Conservation (phyloP, 2,797 vertebrate species). For the Tokudaia muenninki region DNA sequence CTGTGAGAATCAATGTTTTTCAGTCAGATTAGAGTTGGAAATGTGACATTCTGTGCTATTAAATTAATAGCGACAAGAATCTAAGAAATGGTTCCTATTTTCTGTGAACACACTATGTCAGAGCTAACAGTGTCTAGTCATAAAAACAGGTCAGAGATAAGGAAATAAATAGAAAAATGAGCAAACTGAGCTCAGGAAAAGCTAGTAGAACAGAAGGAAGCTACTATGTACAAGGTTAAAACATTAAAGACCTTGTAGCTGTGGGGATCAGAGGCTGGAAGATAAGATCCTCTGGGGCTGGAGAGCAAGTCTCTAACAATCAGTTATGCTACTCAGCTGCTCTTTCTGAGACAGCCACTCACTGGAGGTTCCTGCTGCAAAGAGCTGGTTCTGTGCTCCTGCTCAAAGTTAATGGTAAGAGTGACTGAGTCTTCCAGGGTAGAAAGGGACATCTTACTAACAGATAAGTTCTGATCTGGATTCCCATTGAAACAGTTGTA, state of each 20-base stretch:
- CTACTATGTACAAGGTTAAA: not conserved
- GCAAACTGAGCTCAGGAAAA: not conserved
- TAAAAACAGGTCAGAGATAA: not conserved
- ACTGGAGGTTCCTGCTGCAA: not conserved
- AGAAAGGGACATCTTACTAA: not conserved
- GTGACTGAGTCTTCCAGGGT: not conserved
- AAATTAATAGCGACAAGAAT: not conserved
- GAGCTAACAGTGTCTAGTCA: not conserved
- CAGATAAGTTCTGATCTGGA: not conserved
- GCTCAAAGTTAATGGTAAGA: not conserved
- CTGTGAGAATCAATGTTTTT: not conserved
- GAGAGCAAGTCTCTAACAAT: not conserved
- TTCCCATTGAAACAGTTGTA: not conserved
- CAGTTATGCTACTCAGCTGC: too few species aligned
- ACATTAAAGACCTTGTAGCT: not conserved
- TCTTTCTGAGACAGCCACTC: not conserved
- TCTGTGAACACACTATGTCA: not conserved
- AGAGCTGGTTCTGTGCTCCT: not conserved
- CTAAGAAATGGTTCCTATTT: not conserved
- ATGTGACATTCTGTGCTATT: not conserved
- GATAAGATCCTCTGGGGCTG: rapidly evolving
- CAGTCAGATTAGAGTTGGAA: not conserved
- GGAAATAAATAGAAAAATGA: not conserved
- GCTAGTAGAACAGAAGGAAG: not conserved
- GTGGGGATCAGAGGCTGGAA: not conserved